These are phyloP conservation scores for Corapipo altera DNA, from an alignment of 2,113 vertebrate species.

Conservation along the genomic window DNA sequence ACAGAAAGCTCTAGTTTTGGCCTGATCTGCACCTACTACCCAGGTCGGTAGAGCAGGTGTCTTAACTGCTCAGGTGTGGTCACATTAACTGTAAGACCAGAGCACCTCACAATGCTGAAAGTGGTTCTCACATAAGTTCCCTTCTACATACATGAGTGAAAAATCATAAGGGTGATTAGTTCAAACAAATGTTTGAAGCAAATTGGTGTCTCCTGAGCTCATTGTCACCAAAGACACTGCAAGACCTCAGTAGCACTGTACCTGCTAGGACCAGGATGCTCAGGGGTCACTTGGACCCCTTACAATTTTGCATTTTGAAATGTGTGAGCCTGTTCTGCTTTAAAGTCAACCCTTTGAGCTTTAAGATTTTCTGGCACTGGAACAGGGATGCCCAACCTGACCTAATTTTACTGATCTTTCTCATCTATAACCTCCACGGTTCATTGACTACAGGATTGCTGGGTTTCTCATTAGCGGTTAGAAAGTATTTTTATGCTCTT, in stretches of 20 bases:
- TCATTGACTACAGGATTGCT: not conserved
- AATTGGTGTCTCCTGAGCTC: not conserved
- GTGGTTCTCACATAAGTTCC: not conserved
- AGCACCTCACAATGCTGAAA: not conserved
- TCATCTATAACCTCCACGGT: not conserved
- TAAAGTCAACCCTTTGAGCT: not conserved
- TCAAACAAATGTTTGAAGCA: not conserved
- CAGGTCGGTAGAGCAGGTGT: not conserved
- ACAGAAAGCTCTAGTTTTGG: not conserved
- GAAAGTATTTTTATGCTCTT: not conserved
- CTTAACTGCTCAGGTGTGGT: not conserved
- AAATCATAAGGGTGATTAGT: not conserved
- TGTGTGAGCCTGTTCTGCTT: not conserved
- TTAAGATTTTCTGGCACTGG: not conserved
- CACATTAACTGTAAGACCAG: not conserved
- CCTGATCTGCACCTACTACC: not conserved
- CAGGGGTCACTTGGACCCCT: not conserved
- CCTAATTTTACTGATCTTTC: slow-evolving; percentile 2
- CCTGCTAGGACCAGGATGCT: not conserved
- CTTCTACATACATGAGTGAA: not conserved
- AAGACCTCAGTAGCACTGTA: not conserved
- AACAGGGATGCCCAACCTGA: not conserved
- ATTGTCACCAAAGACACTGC: not conserved
- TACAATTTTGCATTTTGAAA: not conserved
- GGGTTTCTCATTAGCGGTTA: not conserved